Base-by-base conservation (phyloP, 1,140 invertebrate species). In the Aphaenogaster ashmeadi region DNA sequence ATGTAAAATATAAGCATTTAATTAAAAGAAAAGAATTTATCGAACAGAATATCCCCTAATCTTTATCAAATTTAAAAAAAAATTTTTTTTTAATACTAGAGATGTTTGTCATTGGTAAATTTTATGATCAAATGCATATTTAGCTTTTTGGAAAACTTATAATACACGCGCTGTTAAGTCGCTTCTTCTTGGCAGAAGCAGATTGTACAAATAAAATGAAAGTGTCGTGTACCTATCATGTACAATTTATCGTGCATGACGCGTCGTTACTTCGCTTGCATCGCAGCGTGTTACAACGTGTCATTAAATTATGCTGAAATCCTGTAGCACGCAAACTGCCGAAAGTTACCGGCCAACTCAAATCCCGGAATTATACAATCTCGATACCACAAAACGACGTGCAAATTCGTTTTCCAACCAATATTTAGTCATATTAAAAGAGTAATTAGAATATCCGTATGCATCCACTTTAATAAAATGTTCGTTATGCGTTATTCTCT, bases 281-380 rank as follows among this genome's bases (percentile, higher is more conserved):
- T 75, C 56, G 36, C 60, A 18, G 44, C 54, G 21, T 52, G 81
- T 74, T 71, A 60, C 21, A 18, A 44, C 67, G 15, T 44, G 87
- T 88, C 56, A 88, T 74, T 66, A 80, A 77, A 54, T 66, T 56
- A 84, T 75, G 80, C 54, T 38, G 54, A 84, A 84, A 84, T 75
- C 69, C 80, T 75, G 54, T 21, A 84, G 41, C 80, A 84, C 69
- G 54, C 69, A 84, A 84, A 74, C 69, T 84, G 44, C 54, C 44
- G 13, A 84, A 84, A 84, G 69, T 84, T 84, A 44, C 80, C 11
- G 80, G 44, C 27, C 41, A 75, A 74, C 56, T 74, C 41, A 60
- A 58, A 74, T 54, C 27, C 21, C 38, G 18, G 52, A 71, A 81
- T 71, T 38, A 54, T 52, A 60, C 38, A 38, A 81, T 56, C 50